A percentile compares a stretch with the other conserved stretches of the same genome.
These are phyloP conservation scores for Premnoplex brunnescens DNA, from an alignment of 2,797 vertebrate species.

Conservation along the genomic window DNA sequence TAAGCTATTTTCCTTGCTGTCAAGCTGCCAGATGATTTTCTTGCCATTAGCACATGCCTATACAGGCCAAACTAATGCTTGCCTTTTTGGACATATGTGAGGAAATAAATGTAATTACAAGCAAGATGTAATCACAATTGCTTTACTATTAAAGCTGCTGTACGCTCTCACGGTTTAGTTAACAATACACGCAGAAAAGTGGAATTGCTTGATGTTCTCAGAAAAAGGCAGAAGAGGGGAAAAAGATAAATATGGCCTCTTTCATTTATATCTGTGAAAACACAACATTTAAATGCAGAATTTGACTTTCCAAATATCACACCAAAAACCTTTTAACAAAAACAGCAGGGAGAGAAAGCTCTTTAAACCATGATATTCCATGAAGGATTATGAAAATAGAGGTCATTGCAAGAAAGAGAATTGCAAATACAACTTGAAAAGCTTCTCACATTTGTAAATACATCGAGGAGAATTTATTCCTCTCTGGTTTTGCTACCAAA, in stretches of 20 bases:
- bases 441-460: constrained; percentile 80
- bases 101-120: constrained; percentile 79
- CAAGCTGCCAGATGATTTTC: constrained; percentile 66
- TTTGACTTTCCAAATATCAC: constrained; percentile 79
- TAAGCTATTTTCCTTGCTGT: constrained; percentile 69
- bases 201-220: constrained; percentile 48
- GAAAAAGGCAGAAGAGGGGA: constrained; percentile 30
- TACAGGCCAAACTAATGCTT: constrained; percentile 52
- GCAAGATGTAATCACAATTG: constrained; percentile 73
- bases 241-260: constrained; percentile 63
- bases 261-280: constrained; percentile 76
- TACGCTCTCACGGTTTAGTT: constrained; percentile 57
- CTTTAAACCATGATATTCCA: constrained; percentile 80
- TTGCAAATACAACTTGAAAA: constrained; percentile 80
- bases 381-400: constrained; percentile 85
- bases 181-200: constrained; percentile 53
- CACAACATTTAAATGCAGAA: constrained; percentile 82
- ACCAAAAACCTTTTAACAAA: constrained; percentile 82
- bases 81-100: constrained; percentile 70
- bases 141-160: constrained; percentile 70
- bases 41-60: constrained; percentile 59
- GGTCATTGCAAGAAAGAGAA: constrained; percentile 76
- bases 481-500: constrained; percentile 71
- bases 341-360: constrained; percentile 81
- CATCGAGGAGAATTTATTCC: constrained; percentile 75